Evolutionary conservation across 2,888 invertebrate genomes (phyloP).

Genomic region (Tyria jacobaeae): DNA sequence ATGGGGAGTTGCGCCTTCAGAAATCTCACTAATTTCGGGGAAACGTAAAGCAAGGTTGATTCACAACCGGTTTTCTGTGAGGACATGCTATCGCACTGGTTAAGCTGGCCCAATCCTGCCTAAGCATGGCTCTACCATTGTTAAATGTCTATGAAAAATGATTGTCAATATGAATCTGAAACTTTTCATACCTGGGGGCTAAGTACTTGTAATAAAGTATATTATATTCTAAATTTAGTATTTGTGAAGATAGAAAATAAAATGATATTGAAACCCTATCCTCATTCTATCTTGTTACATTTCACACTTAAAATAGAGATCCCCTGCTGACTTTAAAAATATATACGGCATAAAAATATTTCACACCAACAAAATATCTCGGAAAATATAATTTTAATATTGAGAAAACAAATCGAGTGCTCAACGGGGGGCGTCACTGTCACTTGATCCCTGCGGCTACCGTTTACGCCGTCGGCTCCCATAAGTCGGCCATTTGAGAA

Average conservation of each 20-base stretch:
- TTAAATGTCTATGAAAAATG: too few species aligned
- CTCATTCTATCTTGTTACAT: conserved; percentile 24
- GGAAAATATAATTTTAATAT: conserved; percentile 55
- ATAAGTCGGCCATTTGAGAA: conserved; percentile 59
- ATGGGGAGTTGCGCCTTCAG: too few species aligned
- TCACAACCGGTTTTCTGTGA: too few species aligned
- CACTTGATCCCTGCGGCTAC: conserved; percentile 77
- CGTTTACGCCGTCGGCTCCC: conserved; percentile 70
- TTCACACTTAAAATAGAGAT: conserved; percentile 43
- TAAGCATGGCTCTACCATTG: too few species aligned
- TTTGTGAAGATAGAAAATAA: background rate
- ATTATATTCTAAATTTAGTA: too few species aligned
- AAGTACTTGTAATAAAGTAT: background rate
- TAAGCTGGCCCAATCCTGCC: too few species aligned
- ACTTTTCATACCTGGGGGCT: too few species aligned
- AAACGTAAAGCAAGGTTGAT: too few species aligned
- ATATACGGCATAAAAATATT: conserved; percentile 45
- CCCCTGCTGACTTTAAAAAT: conserved; percentile 44
- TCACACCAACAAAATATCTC: conserved; percentile 46
- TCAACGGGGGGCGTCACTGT: conserved; percentile 74
- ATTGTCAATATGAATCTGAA: too few species aligned
- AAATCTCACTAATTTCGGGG: too few species aligned
- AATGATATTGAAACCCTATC: conserved; percentile 34
- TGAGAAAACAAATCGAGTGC: conserved; percentile 52
- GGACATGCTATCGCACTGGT: too few species aligned